Evolutionary conservation across 2,113 vertebrate genomes (phyloP).

Genomic region (Manacus vitellinus): DNA sequence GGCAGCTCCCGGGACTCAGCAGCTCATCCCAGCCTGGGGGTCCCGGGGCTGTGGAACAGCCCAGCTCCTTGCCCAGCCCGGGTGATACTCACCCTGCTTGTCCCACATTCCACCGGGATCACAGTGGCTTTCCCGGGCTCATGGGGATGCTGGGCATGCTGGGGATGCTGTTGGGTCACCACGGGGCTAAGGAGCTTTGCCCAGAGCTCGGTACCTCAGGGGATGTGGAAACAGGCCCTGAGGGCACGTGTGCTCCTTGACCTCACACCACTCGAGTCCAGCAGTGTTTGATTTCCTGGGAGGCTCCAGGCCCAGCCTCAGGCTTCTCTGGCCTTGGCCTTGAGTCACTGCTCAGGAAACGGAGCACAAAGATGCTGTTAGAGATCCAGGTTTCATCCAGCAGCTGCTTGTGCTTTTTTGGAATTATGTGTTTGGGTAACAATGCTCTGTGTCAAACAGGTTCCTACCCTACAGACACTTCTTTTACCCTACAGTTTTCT

Average conservation of each 20-base stretch:
- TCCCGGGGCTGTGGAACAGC: not conserved
- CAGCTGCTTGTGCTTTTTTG: not conserved
- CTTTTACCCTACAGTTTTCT: not conserved
- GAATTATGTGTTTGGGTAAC: not conserved
- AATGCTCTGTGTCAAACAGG: not conserved
- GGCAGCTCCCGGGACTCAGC: not conserved
- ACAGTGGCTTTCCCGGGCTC: not conserved
- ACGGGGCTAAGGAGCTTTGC: not conserved
- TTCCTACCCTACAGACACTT: not conserved
- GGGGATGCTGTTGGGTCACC: not conserved
- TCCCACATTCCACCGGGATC: fast-evolving
- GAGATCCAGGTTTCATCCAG: not conserved
- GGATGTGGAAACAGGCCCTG: not conserved
- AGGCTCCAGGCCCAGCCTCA: not conserved
- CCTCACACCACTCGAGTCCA: not conserved
- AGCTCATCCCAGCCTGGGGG: not conserved
- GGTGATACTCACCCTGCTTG: fast-evolving
- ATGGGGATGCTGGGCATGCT: fast-evolving
- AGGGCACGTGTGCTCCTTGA: not conserved
- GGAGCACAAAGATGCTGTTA: not conserved
- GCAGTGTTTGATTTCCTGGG: not conserved
- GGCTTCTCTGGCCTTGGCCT: not conserved
- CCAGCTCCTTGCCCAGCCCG: not conserved
- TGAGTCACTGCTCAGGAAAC: fast-evolving
- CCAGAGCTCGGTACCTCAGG: fast-evolving